Base-by-base conservation (phyloP, 2,797 vertebrate species). In the Clarias platycephalus region DNA sequence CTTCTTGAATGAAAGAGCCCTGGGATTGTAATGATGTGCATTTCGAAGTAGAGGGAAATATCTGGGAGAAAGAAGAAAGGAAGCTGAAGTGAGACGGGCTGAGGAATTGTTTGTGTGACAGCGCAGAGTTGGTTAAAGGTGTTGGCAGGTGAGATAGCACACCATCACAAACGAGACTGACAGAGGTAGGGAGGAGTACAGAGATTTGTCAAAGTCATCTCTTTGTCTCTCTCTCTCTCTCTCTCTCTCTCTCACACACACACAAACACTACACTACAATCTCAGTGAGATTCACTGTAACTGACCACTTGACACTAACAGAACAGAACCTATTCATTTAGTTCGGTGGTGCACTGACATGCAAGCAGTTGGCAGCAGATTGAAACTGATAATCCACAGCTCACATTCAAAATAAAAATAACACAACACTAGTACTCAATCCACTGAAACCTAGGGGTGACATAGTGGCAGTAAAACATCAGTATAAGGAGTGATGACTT, bases 61-160 rank as follows among this genome's bases (percentile, higher is more conserved):
- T 83, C 76, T 80, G 49, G 1, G 62, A 44, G 3, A 57, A n/a
- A 74, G 68, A 31, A 64, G n/a, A 83, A 80, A 83, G 53, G 67
- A 66, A 80, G 76, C 40, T 58, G 53, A 80, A 37, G 31, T 58
- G 28, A 86, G 34, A 49, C 15, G 34, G 85, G 71, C 62, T 26
- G 82, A 57, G 68, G 79, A 63, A 77, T 44, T 76, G 81, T 75
- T 83, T 72, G 53, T 86, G 86, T 86, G 83, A 80, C 85, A 84
- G 55, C 31, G 74, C 22, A 53, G 83, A 90, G 76, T 89, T 87
- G 87, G 87, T 92, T 82, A 83, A 88, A 83, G 85, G 87, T 74
- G 89, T 88, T 89, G 91, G 90, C 90, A 90, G 87, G 72, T 83
- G 80, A 85, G 81, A 84, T 90, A 88, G 84, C 55, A 57, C 55